Conservation (phyloP, 1,140 invertebrate species). For the Sipha flava region DNA sequence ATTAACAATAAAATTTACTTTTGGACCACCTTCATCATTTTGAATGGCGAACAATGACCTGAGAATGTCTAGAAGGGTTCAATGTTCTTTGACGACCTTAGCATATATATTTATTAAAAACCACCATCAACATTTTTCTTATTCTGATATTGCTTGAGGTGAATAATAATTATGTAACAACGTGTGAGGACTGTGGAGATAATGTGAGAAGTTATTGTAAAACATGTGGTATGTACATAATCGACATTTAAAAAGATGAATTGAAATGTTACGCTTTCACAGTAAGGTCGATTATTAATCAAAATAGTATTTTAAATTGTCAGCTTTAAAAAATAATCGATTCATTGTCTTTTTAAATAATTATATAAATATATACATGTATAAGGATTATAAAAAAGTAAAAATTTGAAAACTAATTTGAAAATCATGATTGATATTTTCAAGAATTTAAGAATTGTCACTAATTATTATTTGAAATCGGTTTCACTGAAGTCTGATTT, state of each 20-base stretch:
- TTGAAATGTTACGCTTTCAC: slow-evolving; percentile 23
- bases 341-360: background rate
- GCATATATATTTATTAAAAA: slow-evolving; percentile 14
- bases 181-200: background rate
- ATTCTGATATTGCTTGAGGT: background rate
- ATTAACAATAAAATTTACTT: too few species aligned
- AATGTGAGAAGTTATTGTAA: slow-evolving; percentile 14
- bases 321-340: background rate
- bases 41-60: background rate
- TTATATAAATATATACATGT: too few species aligned
- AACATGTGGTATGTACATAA: background rate
- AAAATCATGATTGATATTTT: background rate
- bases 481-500: slow-evolving; percentile 28
- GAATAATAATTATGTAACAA: slow-evolving; percentile 25
- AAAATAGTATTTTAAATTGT: background rate
- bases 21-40: background rate
- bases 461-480: background rate
- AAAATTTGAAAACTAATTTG: background rate
- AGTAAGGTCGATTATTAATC: background rate
- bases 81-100: slow-evolving; percentile 24
- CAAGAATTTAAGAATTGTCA: background rate
- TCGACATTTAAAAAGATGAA: slow-evolving; percentile 6
- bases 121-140: background rate
- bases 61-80: background rate
- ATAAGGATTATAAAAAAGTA: background rate